Evolutionary conservation across 2,113 vertebrate genomes (phyloP).

Genomic region (Nerophis lumbriciformis): DNA sequence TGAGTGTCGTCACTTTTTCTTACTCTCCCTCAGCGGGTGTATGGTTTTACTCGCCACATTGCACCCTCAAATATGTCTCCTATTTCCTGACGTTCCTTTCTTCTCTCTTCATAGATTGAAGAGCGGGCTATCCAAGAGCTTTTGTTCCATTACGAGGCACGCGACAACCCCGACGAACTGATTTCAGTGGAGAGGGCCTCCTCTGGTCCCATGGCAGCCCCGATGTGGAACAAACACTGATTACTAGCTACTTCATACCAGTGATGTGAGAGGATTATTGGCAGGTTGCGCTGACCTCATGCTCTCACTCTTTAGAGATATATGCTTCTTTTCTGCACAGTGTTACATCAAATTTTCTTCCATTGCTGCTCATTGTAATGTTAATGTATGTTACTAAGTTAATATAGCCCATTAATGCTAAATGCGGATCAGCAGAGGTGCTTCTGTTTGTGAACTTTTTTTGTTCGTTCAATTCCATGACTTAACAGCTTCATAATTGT

Average conservation of each 20-base stretch:
- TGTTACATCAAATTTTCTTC: conserved; percentile 24
- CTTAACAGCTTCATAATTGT: conserved; percentile 19
- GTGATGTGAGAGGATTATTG: conserved; percentile 23
- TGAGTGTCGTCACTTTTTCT: conserved; percentile 34
- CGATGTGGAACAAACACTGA: conserved; percentile 93
- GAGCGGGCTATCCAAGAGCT: conserved; percentile 93
- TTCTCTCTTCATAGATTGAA: conserved; percentile 77
- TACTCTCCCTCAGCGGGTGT: conserved; percentile 3
- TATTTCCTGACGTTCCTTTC: conserved; percentile 3
- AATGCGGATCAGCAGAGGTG: conserved; percentile 11
- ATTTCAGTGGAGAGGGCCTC: conserved; percentile 87
- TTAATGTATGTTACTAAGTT: conserved; percentile 1
- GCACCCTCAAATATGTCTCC: not conserved
- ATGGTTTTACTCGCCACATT: conserved; percentile 14
- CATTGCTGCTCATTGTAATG: conserved; percentile 34
- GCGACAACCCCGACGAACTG: conserved; percentile 89
- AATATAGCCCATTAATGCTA: conserved; percentile 10
- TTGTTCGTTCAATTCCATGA: not conserved
- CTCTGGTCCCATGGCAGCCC: conserved; percentile 83
- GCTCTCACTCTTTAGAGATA: not conserved
- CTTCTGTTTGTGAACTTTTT: not conserved
- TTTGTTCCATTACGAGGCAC: conserved; percentile 82
- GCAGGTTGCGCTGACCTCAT: not conserved
- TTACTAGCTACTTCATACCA: conserved; percentile 12
- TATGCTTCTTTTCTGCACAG: conserved; percentile 16